Evolutionary conservation across 2,888 invertebrate genomes (phyloP).

Genomic region (Philopedon plagiatum): DNA sequence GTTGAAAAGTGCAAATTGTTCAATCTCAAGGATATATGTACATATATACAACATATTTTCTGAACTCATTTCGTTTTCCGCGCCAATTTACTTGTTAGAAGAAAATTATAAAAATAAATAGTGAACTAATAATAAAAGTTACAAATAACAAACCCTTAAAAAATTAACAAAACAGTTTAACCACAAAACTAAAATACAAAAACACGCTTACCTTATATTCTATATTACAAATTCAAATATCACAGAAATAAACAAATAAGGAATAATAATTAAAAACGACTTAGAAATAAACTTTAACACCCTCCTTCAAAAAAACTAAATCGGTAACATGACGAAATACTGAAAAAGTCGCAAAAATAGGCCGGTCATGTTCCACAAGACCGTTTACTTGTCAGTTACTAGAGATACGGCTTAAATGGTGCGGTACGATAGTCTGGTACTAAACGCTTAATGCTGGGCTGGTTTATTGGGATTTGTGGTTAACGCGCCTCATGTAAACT

Average conservation of each 20-base stretch:
- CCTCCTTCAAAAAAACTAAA: too few species aligned
- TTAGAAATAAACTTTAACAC: not conserved
- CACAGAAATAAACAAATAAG: not conserved
- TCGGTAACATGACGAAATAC: not conserved
- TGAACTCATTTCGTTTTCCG: too few species aligned
- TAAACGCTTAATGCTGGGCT: not conserved
- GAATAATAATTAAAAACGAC: not conserved
- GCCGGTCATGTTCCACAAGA: not conserved
- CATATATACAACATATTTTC: too few species aligned
- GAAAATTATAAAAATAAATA: too few species aligned
- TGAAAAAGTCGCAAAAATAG: not conserved
- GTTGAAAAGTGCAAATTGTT: too few species aligned
- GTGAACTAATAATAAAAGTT: too few species aligned
- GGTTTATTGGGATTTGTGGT: not conserved
- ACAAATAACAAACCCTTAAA: too few species aligned
- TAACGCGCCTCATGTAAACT: not conserved
- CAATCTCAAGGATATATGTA: too few species aligned
- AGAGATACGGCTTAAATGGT: not conserved
- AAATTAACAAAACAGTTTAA: too few species aligned
- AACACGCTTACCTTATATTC: not conserved
- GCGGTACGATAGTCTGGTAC: slow-evolving; percentile 9
- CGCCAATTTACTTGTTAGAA: too few species aligned
- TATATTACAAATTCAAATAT: not conserved
- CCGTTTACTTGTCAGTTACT: not conserved
- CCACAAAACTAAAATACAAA: too few species aligned